Base-by-base conservation (phyloP, 23 tunicate species). In the Clavelina lepadiformis region DNA sequence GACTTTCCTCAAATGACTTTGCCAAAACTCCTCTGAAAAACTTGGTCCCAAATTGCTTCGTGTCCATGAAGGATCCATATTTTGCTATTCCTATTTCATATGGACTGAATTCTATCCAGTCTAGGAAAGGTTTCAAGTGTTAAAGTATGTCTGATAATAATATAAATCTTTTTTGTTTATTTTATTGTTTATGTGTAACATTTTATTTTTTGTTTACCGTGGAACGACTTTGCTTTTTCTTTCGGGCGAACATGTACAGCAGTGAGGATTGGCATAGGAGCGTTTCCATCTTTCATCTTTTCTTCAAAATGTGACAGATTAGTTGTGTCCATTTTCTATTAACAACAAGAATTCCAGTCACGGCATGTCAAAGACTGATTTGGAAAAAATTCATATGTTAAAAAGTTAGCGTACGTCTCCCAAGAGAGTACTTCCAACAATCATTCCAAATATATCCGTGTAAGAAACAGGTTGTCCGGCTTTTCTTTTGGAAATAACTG, bases 11-110 rank as follows among this genome's bases (percentile, higher is more conserved):
- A 36, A 28, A 61, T 28, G 80, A 59, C 38, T 72, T 72, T 23
- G 57, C 82, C 24, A 86, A 30, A 29, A 82, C 66, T 24, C 95
- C 95, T 64, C 56, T 86, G 54, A 81, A 86, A 44, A 80, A 86
- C 54, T 86, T 72, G 68, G 76, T 72, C 13, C 82, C 82, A 46
- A 86, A 86, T n/a, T 80, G 49, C 46, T 72, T 33, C 19, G 88
- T 73, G 46, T 75, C 62, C 82, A 86, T 50, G 35, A 86, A 86
- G 4, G 95, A 80, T 8, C 95, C 95, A 61, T 86, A 86, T 44
- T 86, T 86, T 27, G 95, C 82, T 45, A 86, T 80, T 41, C 95
- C 95, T 25, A 86, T 81, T 56, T 86, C 95, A 57, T 50, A 86
- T 25, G 88, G 88, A 18, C 65, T 74, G 47, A 86, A 86, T 65